Percentiles rank a stretch among this genome's conserved stretches.
Evolutionary conservation across 2,113 vertebrate genomes (phyloP).

Genomic region (Hystrix brachyura): DNA sequence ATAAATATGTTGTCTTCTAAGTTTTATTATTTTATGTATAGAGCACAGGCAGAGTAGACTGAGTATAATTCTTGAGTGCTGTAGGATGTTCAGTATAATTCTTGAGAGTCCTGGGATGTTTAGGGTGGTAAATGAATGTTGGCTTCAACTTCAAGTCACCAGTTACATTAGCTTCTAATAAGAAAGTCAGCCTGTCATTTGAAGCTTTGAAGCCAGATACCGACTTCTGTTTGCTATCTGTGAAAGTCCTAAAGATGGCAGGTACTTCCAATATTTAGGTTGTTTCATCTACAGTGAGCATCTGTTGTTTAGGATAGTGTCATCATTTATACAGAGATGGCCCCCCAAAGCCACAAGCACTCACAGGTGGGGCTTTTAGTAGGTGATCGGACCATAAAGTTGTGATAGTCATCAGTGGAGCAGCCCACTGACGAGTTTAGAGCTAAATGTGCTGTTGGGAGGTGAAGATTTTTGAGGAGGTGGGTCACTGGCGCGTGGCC

Average conservation of each 20-base stretch:
- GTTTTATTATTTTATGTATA: neutral
- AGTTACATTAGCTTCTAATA: neutral
- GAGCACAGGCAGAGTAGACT: neutral
- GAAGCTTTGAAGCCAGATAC: neutral
- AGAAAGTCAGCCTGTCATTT: neutral
- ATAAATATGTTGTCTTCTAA: neutral
- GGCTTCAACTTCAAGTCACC: neutral
- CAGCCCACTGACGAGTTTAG: neutral
- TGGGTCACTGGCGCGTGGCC: neutral
- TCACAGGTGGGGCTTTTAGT: neutral
- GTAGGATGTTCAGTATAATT: neutral
- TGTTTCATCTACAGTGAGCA: neutral
- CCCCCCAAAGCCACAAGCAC: neutral
- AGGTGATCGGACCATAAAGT: neutral
- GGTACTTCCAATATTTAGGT: neutral
- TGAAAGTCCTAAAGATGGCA: neutral
- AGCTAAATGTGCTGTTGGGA: neutral
- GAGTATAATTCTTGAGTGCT: neutral
- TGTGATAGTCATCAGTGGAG: neutral
- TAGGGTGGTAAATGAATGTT: neutral
- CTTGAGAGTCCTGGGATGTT: neutral
- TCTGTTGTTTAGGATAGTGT: neutral
- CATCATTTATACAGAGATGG: neutral
- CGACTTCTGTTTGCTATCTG: neutral
- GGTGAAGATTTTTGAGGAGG: neutral